phyloP scores from a whole-genome alignment of 2,113 vertebrate species.

The Atrichornis clamosus region DNA sequence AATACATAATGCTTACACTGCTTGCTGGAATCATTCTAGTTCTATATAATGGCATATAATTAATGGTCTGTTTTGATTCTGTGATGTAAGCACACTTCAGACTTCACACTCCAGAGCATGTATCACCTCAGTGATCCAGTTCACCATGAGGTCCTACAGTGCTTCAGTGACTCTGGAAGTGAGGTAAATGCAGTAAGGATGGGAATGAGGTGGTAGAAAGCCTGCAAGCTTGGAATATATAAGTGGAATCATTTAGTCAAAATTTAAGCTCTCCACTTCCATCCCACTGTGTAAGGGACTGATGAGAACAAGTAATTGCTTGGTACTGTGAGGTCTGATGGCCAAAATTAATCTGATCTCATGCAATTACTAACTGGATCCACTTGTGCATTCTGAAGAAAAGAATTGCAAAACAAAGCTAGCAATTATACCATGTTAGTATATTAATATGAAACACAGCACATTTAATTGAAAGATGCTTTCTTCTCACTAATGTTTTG shows the following conservation, averaged over 20 bases:
- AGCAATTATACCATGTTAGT: background rate
- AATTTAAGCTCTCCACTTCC: background rate
- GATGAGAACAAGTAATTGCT: background rate
- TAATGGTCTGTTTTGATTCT: background rate
- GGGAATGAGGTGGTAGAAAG: background rate
- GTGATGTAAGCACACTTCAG: background rate
- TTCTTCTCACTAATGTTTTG: background rate
- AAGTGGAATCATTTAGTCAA: background rate
- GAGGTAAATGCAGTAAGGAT: background rate
- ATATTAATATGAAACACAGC: background rate
- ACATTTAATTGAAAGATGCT: background rate
- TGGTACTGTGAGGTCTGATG: background rate
- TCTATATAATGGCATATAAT: background rate
- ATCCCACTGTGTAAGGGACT: background rate
- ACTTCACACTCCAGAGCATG: background rate
- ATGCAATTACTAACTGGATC: background rate
- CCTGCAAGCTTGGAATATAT: background rate
- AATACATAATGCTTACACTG: background rate
- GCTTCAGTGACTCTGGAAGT: background rate
- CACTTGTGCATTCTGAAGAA: background rate
- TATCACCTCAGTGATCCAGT: background rate
- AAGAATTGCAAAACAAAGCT: background rate
- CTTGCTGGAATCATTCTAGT: background rate
- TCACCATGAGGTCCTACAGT: fast-evolving
- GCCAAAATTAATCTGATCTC: background rate